These are phyloP conservation scores for Tinamus major DNA, from an alignment of 2,797 vertebrate species.

Conservation along the genomic window DNA sequence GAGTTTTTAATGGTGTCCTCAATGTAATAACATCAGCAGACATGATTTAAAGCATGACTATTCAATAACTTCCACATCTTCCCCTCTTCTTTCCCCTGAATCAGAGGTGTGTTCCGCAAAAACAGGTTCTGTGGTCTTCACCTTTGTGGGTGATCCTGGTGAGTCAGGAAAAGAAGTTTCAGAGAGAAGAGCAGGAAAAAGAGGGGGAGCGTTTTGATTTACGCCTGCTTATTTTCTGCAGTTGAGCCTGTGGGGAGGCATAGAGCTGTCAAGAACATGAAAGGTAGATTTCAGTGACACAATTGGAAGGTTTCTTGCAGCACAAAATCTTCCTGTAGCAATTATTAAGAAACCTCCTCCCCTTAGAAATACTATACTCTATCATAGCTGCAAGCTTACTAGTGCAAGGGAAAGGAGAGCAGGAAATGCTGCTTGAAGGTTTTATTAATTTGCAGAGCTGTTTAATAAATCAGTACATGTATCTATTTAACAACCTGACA, in stretches of 20 bases:
- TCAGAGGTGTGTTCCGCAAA: neutral
- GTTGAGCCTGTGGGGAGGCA: neutral
- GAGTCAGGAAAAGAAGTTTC: neutral
- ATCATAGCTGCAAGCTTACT: neutral
- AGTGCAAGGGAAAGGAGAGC: neutral
- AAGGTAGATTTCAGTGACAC: neutral
- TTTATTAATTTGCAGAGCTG: neutral
- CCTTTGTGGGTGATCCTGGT: neutral
- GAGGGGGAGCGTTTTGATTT: neutral
- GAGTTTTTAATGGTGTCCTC: neutral
- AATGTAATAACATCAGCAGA: neutral
- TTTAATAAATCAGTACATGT: constrained; percentile 35
- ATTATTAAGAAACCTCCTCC: neutral
- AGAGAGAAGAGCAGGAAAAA: neutral
- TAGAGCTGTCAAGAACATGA: neutral
- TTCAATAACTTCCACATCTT: neutral
- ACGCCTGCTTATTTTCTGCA: neutral
- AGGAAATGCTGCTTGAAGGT: neutral
- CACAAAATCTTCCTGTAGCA: neutral
- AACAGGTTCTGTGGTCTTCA: neutral
- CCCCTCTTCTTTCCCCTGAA: neutral
- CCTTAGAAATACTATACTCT: neutral
- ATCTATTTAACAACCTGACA: constrained; percentile 25
- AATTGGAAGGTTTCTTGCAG: neutral
- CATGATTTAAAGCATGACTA: neutral